Conservation (phyloP, 2,113 vertebrate species). For the Paracyprichromis sp. region DNA sequence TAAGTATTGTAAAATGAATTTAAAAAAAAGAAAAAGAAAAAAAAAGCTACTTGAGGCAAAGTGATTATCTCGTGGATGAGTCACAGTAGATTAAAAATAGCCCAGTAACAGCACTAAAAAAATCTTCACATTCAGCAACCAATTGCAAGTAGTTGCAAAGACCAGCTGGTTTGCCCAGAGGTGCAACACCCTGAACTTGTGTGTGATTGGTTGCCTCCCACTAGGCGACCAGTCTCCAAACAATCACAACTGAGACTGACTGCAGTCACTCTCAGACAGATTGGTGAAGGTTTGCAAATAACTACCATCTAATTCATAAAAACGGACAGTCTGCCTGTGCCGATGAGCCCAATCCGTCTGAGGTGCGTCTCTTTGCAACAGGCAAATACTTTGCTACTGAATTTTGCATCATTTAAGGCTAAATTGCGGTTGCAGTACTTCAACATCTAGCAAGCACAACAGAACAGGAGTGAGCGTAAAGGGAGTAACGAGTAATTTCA, state of each 20-base stretch:
- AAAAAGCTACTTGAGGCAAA: neutral
- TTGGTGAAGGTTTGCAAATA: neutral
- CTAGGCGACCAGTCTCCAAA: neutral
- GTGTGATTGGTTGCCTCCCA: neutral
- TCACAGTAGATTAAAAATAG: neutral
- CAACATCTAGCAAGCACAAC: rapidly evolving
- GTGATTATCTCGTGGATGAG: neutral
- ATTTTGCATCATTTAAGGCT: neutral
- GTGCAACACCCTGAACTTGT: neutral
- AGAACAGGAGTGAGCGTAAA: neutral
- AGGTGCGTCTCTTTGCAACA: neutral
- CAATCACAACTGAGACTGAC: neutral
- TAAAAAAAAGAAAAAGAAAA: neutral
- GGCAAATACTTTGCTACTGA: neutral
- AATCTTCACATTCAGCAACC: neutral
- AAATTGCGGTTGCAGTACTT: neutral
- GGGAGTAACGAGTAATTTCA: neutral
- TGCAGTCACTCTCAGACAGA: neutral
- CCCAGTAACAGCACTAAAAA: rapidly evolving
- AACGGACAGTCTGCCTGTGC: neutral
- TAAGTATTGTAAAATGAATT: neutral
- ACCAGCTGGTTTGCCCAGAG: neutral
- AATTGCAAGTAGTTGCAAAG: neutral
- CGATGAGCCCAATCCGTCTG: neutral
- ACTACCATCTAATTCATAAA: neutral